These are phyloP conservation scores for Cordilura impudica DNA, from an alignment of 2,888 invertebrate species.

Conservation along the genomic window DNA sequence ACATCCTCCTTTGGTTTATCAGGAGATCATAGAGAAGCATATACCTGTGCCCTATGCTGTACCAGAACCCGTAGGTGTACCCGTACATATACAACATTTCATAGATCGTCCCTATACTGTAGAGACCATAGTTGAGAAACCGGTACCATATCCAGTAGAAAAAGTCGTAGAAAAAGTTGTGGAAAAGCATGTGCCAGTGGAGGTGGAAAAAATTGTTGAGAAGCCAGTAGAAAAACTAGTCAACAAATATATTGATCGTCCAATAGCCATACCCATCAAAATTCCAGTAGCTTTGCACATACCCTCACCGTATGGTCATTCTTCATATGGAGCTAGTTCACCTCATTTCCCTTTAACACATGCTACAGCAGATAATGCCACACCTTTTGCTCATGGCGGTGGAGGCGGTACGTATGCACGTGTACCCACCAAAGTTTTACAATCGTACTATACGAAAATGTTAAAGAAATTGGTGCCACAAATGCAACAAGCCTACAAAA, in stretches of 20 bases:
- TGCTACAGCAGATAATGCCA: slow-evolving; percentile 30
- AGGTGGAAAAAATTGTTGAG: slow-evolving; percentile 82
- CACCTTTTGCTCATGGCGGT: slow-evolving; percentile 33
- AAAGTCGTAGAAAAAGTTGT: slow-evolving; percentile 80
- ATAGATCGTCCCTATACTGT: slow-evolving; percentile 79
- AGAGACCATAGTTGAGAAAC: slow-evolving; percentile 78
- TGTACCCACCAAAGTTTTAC: slow-evolving; percentile 71
- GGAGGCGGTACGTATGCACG: slow-evolving; percentile 48
- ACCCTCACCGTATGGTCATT: slow-evolving; percentile 67
- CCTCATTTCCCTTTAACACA: slow-evolving; percentile 38
- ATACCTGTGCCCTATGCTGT: slow-evolving; percentile 78
- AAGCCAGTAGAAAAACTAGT: slow-evolving; percentile 77
- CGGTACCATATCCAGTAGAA: slow-evolving; percentile 78
- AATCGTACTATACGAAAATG: slow-evolving; percentile 73
- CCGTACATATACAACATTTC: slow-evolving; percentile 78
- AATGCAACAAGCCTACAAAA: slow-evolving; percentile 57
- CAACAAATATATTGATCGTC: slow-evolving; percentile 74
- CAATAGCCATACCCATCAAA: slow-evolving; percentile 77
- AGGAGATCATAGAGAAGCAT: slow-evolving; percentile 79
- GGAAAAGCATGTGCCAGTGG: slow-evolving; percentile 76
- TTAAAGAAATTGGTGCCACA: slow-evolving; percentile 72
- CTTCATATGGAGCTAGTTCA: neutral
- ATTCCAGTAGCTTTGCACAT: slow-evolving; percentile 80
- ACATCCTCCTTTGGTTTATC: slow-evolving; percentile 31
- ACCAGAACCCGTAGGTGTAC: slow-evolving; percentile 79